phyloP scores from a whole-genome alignment of 53 echinoderm and acorn worm species.

The Stichopus horrens region DNA sequence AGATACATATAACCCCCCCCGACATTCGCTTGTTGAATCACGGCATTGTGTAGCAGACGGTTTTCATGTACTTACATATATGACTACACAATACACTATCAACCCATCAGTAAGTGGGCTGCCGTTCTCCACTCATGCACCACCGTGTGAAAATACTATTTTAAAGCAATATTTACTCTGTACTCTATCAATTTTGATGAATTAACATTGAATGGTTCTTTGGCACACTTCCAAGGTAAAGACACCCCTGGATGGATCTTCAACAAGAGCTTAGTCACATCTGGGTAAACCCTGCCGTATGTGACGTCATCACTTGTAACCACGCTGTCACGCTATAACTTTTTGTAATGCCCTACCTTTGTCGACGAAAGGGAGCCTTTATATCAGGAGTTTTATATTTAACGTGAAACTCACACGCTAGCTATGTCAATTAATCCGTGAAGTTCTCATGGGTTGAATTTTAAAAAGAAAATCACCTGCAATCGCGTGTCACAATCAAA shows the following conservation, averaged over 20 bases:
- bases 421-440: background rate
- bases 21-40: no score
- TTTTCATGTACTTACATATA: no score
- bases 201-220: constrained; percentile 20
- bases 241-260: constrained; percentile 19
- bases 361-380: background rate
- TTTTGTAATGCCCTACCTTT: background rate
- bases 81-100: background rate
- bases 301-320: background rate
- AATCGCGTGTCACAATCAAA: no score
- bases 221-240: constrained; percentile 31
- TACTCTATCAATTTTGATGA: constrained; percentile 40
- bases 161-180: constrained; percentile 34
- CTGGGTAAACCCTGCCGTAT: background rate
- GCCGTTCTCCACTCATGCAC: background rate
- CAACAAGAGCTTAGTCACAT: background rate
- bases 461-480: no score
- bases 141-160: constrained; percentile 29
- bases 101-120: background rate
- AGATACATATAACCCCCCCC: no score
- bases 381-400: background rate
- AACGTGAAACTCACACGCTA: background rate
- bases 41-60: no score
- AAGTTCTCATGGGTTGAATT: no score
- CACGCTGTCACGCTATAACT: background rate